Base-by-base conservation (phyloP, 2,113 vertebrate genomes). In the Fulmarus glacialis region DNA sequence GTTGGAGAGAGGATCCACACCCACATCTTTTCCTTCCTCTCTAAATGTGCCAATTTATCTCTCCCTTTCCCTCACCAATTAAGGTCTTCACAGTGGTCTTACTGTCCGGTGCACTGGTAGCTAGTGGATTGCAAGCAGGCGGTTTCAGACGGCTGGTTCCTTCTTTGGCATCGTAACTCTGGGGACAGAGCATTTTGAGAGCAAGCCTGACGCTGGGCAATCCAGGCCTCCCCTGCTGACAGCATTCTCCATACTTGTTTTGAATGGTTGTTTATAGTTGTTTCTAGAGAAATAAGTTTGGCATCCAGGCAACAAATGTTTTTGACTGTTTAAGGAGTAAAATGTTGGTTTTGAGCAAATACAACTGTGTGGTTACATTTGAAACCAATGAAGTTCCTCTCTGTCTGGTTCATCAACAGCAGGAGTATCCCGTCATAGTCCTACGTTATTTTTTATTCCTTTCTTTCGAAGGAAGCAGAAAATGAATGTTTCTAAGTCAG, bases 1-100 rank as follows among this genome's bases (percentile, higher is more conserved):
- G 81, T 96, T 92, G 70, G 53, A 89, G 78, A 86, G 87, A 85
- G 74, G 58, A 93, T 96, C 96, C 96, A 97, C 96, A 95, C 95
- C 94, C 95, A 94, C 78, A 87, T 97, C 91, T 95, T 96, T 94
- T 93, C 94, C 90, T 95, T 97, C 87, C 92, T 95, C 83, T 95
- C 81, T 87, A 58, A 79, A 77, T 64, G 55, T 88, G 91, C 84
- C 92, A 93, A 85, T 91, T 88, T 93, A 55, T 87, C 77, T 93
- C 56, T 95, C 47, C 23, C 71, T 89, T 91, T 82, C 87, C 72
- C 67, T 73, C 2, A 4, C 78, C 55, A 90, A 6, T 85, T 91
- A 77, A 42, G 81, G 48, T 89, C 91, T 96, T 93, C 89, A 93
- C 82, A 90, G 92, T 95, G 91, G 53, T 84, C 70, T 50, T 58